Percentiles rank a stretch among this genome's conserved stretches.
Evolutionary conservation across 2,113 vertebrate species (phyloP).

Genomic region (Eidolon helvum): DNA sequence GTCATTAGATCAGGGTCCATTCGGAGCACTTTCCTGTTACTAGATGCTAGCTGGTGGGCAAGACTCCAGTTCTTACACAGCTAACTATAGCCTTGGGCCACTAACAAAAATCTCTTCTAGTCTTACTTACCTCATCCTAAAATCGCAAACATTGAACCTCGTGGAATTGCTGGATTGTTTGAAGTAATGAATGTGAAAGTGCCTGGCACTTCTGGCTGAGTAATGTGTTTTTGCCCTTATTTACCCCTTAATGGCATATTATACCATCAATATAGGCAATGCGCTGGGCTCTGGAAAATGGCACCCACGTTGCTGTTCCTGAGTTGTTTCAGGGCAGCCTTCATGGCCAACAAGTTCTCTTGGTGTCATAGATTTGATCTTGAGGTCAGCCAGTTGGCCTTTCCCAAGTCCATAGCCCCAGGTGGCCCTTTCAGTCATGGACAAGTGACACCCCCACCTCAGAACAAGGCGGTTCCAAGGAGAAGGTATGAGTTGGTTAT

Average conservation of each 20-base stretch:
- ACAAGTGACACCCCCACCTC: neutral
- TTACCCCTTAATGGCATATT: neutral
- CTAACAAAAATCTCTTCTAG: neutral
- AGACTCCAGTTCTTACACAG: neutral
- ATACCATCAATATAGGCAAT: neutral
- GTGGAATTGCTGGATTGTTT: neutral
- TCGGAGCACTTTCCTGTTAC: neutral
- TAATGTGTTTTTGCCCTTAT: neutral
- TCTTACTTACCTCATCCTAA: neutral
- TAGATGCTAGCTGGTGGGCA: neutral
- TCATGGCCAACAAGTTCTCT: neutral
- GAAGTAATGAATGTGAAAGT: neutral
- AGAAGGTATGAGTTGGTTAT: neutral
- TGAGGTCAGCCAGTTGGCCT: neutral
- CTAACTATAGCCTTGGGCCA: neutral
- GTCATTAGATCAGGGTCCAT: neutral
- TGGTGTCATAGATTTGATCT: neutral
- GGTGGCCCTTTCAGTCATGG: conserved; percentile 7
- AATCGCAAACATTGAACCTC: neutral
- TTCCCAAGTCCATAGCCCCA: neutral
- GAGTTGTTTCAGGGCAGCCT: neutral
- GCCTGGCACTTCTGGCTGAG: neutral
- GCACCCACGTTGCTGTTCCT: neutral
- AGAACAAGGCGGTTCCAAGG: neutral
- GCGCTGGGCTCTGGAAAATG: neutral